phyloP scores from a whole-genome alignment of 2,797 vertebrate genomes.

The Astyanax mexicanus region DNA sequence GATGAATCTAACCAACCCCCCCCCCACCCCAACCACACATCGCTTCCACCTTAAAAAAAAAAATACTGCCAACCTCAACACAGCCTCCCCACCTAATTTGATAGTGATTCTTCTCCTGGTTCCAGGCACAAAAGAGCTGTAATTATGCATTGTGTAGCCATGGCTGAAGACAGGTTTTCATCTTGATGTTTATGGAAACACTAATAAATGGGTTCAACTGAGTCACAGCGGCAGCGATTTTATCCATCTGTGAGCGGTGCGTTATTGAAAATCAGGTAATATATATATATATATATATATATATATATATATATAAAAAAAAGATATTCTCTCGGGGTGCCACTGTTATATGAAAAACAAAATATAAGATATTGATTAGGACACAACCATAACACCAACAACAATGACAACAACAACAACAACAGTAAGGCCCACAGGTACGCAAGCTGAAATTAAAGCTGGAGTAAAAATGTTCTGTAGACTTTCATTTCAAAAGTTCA shows the following conservation, averaged over 20 bases:
- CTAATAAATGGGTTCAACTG: constrained; percentile 48
- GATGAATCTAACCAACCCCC: constrained; percentile 27
- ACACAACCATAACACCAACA: not conserved
- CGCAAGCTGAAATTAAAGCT: not conserved
- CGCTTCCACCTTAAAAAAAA: not conserved
- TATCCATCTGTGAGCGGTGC: constrained; percentile 27
- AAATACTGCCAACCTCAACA: too few relatives aligned
- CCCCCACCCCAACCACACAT: too few relatives aligned
- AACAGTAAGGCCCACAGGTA: not conserved
- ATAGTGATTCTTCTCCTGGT: constrained; percentile 36
- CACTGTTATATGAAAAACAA: constrained; percentile 18
- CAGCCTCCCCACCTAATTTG: constrained; percentile 41
- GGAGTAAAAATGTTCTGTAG: not conserved
- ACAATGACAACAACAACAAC: not conserved
- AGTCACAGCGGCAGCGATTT: constrained; percentile 45
- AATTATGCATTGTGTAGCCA: constrained; percentile 38
- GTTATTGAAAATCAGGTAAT: constrained; percentile 42
- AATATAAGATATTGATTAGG: constrained; percentile 15
- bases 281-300: too few relatives aligned
- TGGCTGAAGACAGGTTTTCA: constrained; percentile 41
- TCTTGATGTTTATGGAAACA: constrained; percentile 48
- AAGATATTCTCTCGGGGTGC: constrained; percentile 33
- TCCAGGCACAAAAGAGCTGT: constrained; percentile 36
- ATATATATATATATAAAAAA: too few relatives aligned
- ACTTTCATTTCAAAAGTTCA: not conserved